phyloP scores from a whole-genome alignment of 2,888 invertebrate genomes.

The Margaritifera margaritifera region DNA sequence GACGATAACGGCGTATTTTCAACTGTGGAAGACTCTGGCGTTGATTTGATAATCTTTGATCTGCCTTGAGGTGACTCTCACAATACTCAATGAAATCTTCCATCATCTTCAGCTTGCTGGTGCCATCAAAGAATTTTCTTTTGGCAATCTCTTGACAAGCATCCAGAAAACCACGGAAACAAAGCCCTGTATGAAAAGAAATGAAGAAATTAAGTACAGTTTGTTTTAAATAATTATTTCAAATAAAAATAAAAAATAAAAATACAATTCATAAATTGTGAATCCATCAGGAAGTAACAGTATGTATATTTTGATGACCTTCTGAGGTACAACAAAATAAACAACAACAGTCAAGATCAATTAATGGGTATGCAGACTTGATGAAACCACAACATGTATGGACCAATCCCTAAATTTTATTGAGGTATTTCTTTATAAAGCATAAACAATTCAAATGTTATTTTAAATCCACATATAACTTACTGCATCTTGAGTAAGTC shows the following conservation, averaged over 20 bases:
- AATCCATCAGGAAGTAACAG: slow-evolving; percentile 3
- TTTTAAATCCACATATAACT: no score
- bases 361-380: no score
- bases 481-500: no score
- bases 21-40: slow-evolving; percentile 31
- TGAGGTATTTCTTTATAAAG: no score
- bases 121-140: slow-evolving; percentile 49
- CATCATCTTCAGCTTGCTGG: slow-evolving; percentile 49
- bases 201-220: background rate
- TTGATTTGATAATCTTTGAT: slow-evolving; percentile 36
- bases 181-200: slow-evolving; percentile 53
- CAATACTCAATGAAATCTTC: slow-evolving; percentile 61
- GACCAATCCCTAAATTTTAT: no score
- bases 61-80: slow-evolving; percentile 46
- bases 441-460: no score
- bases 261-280: background rate
- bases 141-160: slow-evolving; percentile 65
- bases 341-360: no score
- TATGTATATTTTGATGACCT: slow-evolving; percentile 1
- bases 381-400: no score
- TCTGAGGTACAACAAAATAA: no score
- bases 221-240: background rate
- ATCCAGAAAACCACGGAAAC: slow-evolving; percentile 69
- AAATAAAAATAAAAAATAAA: background rate
- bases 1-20: slow-evolving; percentile 31